phyloP scores from a whole-genome alignment of 2,797 vertebrate genomes.

The Siniperca obscura region DNA sequence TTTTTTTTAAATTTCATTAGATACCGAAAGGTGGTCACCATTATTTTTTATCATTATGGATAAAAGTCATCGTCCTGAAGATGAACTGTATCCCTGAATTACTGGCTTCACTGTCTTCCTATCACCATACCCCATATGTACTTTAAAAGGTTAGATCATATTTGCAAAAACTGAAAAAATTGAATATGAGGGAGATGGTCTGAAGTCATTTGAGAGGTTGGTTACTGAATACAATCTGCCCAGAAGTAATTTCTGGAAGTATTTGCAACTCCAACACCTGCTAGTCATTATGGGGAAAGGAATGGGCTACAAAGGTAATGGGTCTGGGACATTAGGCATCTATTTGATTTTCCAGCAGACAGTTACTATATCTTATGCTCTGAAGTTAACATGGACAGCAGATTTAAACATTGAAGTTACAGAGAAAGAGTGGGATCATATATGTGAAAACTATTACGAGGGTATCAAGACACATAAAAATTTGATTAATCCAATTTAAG shows the following conservation, averaged over 20 bases:
- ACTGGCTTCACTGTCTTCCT: too few relatives aligned
- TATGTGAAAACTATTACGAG: background rate
- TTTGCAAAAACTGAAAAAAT: too few relatives aligned
- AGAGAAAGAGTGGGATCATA: background rate
- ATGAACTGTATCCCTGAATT: background rate
- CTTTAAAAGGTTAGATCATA: too few relatives aligned
- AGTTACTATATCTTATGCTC: background rate
- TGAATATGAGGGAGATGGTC: background rate
- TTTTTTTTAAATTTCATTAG: too few relatives aligned
- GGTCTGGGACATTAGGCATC: background rate
- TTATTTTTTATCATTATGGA: too few relatives aligned
- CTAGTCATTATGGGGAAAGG: background rate
- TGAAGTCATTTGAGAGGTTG: background rate
- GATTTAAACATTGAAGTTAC: background rate
- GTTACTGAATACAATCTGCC: background rate
- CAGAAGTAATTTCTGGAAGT: background rate
- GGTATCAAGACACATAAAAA: background rate
- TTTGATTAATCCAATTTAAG: constrained; percentile 2
- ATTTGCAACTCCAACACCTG: background rate
- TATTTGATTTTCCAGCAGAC: background rate
- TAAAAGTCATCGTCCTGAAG: background rate
- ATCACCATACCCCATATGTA: too few relatives aligned
- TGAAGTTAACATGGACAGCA: background rate
- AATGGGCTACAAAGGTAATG: constrained; percentile 5
- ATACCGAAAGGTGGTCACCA: too few relatives aligned